A percentile compares a stretch with the other conserved stretches of the same genome.
These are phyloP conservation scores for Phrynocephalus vlangalii DNA, from an alignment of 2,797 vertebrate genomes.

Conservation along the genomic window DNA sequence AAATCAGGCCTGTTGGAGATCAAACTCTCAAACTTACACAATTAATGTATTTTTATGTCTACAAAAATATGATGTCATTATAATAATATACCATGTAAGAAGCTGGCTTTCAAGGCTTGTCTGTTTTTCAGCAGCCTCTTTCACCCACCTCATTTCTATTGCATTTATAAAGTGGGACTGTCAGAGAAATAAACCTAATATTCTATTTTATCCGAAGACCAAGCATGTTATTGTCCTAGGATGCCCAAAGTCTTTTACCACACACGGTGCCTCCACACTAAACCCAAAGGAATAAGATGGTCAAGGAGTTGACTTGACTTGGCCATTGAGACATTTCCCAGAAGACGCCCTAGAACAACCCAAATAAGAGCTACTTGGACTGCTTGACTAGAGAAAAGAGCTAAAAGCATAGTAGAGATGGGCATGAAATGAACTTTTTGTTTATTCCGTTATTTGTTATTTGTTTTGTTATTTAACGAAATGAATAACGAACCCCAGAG, in stretches of 20 bases:
- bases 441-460: too few relatives aligned
- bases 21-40: constrained; percentile 42
- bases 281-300: background rate
- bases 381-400: background rate
- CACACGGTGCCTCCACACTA: constrained; percentile 8
- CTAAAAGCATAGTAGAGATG: background rate
- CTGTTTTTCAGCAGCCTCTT: constrained; percentile 46
- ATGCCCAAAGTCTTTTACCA: background rate
- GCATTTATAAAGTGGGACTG: constrained; percentile 51
- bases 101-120: constrained; percentile 42
- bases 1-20: constrained; percentile 51
- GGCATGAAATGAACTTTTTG: too few relatives aligned
- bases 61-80: constrained; percentile 30
- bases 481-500: too few relatives aligned
- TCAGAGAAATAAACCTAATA: constrained; percentile 46
- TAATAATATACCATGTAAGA: constrained; percentile 55
- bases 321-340: constrained; percentile 13
- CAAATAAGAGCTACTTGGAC: background rate
- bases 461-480: too few relatives aligned
- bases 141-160: constrained; percentile 57
- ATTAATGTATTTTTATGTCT: constrained; percentile 40
- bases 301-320: background rate
- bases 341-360: constrained; percentile 26
- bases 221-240: background rate
- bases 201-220: constrained; percentile 21